Base-by-base conservation (phyloP, 1,140 invertebrate species). In the Lycorma delicatula region DNA sequence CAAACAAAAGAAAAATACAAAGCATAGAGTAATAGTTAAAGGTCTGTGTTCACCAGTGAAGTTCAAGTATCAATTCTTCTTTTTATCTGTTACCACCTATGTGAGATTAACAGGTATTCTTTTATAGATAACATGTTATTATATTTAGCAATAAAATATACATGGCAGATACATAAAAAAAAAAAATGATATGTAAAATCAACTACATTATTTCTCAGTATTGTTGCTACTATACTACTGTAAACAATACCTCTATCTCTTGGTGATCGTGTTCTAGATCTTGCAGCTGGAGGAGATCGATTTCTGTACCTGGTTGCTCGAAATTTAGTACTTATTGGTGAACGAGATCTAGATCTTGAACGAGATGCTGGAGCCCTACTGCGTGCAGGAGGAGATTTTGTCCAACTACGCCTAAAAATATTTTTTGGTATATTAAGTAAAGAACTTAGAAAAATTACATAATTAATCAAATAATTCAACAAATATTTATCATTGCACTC, bases 281-380 rank as follows among this genome's bases (percentile, higher is more conserved):
- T 60, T 28, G 59, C 57, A 12, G 57, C 46, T 54, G 73, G 74
- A 3, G 77, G 76, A 18, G 77, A 77, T 61, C 76, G 68, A 59
- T 79, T 78, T 3, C 77, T 70, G 59, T 77, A 79, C 34, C 76
- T 67, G 9, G 72, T 69, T 61, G 74, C 67, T 56, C 75, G 71
- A 54, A 70, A 70, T 1, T 64, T 65, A n/a, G n/a, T n/a, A 70
- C 73, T 63, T n/a, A 52, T 20, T 23, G 56, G 58, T 13, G 61
- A 63, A n/a, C n/a, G n/a, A n/a, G n/a, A n/a, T 49, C 59, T 60
- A 20, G 62, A 63, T 23, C 59, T 46, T 11, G 59, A 60, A 16
- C 58, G 46, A 16, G 27, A 51, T 25, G 23, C 26, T 13, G 36
- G 41, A 18, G 16, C 23, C 11, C 41, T 12, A 44, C 11, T 16